A percentile compares a stretch with the other conserved stretches of the same genome.
Conservation (phyloP, 2,888 invertebrate genomes). For the Stegophylla sp. region DNA sequence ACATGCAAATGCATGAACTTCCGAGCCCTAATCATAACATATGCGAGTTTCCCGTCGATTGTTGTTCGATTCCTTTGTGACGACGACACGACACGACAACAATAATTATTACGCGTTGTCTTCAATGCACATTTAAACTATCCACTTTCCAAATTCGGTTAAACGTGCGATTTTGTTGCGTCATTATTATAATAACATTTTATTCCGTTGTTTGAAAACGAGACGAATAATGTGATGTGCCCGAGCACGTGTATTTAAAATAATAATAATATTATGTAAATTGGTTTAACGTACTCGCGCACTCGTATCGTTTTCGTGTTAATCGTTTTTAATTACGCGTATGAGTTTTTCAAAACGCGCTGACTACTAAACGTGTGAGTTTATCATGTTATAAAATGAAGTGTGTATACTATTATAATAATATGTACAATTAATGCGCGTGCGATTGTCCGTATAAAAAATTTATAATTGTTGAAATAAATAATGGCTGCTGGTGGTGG, state of each 20-base stretch:
- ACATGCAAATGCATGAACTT: too few relatives aligned
- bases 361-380: neutral
- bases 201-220: neutral
- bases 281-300: slow-evolving; percentile 21
- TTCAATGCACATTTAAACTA: neutral
- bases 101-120: neutral
- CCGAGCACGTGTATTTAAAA: neutral
- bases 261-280: slow-evolving; percentile 38
- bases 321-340: slow-evolving; percentile 12
- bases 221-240: neutral
- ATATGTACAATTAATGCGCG: neutral
- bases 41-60: slow-evolving; percentile 21
- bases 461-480: slow-evolving; percentile 46
- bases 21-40: too few relatives aligned
- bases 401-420: neutral
- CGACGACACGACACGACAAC: neutral
- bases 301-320: slow-evolving; percentile 26
- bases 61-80: slow-evolving; percentile 11
- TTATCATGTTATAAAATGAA: neutral
- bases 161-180: neutral
- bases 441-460: neutral
- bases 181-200: neutral
- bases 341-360: neutral
- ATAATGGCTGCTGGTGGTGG: slow-evolving; percentile 17
- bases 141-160: neutral